These are phyloP conservation scores for Drosophila ercepeae DNA, from an alignment of 1,140 invertebrate genomes.

Conservation along the genomic window DNA sequence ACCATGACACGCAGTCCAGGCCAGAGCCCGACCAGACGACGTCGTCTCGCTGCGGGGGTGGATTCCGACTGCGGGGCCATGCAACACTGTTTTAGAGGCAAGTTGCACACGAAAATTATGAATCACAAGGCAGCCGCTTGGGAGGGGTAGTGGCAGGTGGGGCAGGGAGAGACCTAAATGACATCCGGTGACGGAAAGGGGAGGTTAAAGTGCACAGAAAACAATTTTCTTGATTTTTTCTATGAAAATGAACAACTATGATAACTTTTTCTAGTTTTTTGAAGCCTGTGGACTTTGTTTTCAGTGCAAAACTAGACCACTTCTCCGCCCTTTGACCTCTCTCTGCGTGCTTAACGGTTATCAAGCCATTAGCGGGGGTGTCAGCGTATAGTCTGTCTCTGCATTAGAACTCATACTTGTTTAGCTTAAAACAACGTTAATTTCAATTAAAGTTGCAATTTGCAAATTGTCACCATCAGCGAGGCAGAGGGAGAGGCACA, in stretches of 20 bases:
- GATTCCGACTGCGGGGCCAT: conserved; percentile 37
- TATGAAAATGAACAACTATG: too few species aligned
- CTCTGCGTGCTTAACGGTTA: conserved; percentile 69
- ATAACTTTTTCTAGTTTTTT: too few species aligned
- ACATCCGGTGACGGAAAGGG: conserved; percentile 62
- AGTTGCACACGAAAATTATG: conserved; percentile 67
- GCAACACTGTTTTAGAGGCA: conserved; percentile 53
- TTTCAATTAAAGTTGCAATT: conserved; percentile 78
- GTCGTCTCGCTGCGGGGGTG: conserved; percentile 62
- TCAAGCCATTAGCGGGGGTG: conserved; percentile 66
- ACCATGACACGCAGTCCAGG: conserved; percentile 33
- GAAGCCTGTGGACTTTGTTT: too few species aligned
- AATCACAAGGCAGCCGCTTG: conserved; percentile 55
- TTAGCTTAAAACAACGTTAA: conserved; percentile 11
- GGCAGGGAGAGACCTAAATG: conserved; percentile 20
- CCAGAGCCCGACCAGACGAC: too few species aligned
- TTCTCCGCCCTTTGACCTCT: conserved; percentile 1
- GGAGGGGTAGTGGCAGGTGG: conserved; percentile 12
- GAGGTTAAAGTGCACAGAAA: conserved; percentile 19
- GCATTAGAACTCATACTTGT: too few species aligned
- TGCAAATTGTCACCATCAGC: conserved; percentile 70
- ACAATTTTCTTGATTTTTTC: conserved; percentile 1
- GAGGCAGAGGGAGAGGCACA: too few species aligned
- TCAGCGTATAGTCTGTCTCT: too few species aligned
- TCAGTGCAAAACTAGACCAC: too few species aligned